Evolutionary conservation across 2,113 vertebrate genomes (phyloP), one percentile per base, ranked within the genome.

Genomic region (Cynopterus brachyotis): DNA sequence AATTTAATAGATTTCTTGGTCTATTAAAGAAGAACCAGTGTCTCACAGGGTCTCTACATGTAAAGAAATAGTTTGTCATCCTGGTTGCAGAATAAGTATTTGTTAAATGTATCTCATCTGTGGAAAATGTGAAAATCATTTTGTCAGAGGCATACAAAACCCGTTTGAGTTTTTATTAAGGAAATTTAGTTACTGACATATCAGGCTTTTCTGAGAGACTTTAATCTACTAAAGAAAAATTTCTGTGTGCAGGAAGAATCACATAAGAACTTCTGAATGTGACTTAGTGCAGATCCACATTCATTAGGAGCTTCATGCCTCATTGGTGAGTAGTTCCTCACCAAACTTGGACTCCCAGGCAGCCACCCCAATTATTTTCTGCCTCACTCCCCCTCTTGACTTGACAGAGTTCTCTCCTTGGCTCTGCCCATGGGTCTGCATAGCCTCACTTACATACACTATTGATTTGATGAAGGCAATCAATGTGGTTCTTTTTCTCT

Each of bases 121-220:
- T 45, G 32, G 60, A 73, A 47, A 55, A 26, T 47, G 20, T 79
- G 70, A 26, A 89, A 89, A n/a, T 1, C 12, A 17, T 26, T 50
- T 94, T 80, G 2, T 55, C 45, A 66, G 22, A 11, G 9, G 40
- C n/a, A 70, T 90, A 57, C 42, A 88, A 89, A 82, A 9, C 1
- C 35, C 50, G 4, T 24, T 28, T 55, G 86, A 82, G 6, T 69
- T 95, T 94, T 57, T 35, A 62, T 57, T 40, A 89, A 73, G 66
- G 12, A 78, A 19, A 80, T 5, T 6, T 82, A 57, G 35, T 93
- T 78, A 67, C 66, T 73, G 37, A 47, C 11, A 30, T n/a, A 30
- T 47, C 35, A 62, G 20, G 19, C 4, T 89, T 87, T 64, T 92
- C 30, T 47, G 16, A 42, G 19, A 97, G 30, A 62, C 67, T 55